Evolutionary conservation across 2,113 vertebrate genomes (phyloP).

Genomic region (Barbus barbus): DNA sequence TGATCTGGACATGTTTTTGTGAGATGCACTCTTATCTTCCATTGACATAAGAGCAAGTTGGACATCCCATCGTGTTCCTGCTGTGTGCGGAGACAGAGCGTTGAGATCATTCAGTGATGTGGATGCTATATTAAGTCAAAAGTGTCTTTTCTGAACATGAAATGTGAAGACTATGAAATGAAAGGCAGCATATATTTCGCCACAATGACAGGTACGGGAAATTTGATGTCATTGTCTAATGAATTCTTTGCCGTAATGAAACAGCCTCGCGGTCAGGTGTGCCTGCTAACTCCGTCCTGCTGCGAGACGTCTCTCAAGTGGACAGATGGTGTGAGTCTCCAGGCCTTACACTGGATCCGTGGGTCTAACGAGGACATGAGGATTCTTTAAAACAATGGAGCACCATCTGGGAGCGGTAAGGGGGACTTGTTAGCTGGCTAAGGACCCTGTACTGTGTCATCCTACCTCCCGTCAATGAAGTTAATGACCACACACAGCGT

Average conservation of each 20-base stretch:
- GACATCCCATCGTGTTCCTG: neutral
- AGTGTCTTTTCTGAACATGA: slow-evolving; percentile 15
- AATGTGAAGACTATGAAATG: neutral
- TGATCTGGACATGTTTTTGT: neutral
- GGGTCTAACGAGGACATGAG: slow-evolving; percentile 60
- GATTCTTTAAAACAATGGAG: slow-evolving; percentile 56
- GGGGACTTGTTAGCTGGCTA: slow-evolving; percentile 62
- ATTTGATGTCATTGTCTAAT: slow-evolving; percentile 16
- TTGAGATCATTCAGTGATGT: neutral
- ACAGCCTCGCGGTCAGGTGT: neutral
- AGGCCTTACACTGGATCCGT: slow-evolving; percentile 12
- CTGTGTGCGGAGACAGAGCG: neutral
- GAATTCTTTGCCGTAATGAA: slow-evolving; percentile 32
- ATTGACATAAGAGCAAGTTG: neutral
- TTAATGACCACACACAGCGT: slow-evolving; percentile 47
- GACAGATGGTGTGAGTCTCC: slow-evolving; percentile 35
- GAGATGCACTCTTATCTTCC: neutral
- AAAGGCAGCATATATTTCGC: neutral
- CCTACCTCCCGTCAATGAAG: slow-evolving; percentile 37
- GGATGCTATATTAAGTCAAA: slow-evolving; percentile 3
- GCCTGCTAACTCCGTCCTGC: neutral
- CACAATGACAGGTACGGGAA: neutral
- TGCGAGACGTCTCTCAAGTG: slow-evolving; percentile 23
- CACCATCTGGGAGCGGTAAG: slow-evolving; percentile 60
- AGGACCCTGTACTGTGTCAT: slow-evolving; percentile 49